Evolutionary conservation across 2,113 vertebrate species (phyloP), one percentile per base, ranked within the genome.

Genomic region (Hoplias malabaricus): DNA sequence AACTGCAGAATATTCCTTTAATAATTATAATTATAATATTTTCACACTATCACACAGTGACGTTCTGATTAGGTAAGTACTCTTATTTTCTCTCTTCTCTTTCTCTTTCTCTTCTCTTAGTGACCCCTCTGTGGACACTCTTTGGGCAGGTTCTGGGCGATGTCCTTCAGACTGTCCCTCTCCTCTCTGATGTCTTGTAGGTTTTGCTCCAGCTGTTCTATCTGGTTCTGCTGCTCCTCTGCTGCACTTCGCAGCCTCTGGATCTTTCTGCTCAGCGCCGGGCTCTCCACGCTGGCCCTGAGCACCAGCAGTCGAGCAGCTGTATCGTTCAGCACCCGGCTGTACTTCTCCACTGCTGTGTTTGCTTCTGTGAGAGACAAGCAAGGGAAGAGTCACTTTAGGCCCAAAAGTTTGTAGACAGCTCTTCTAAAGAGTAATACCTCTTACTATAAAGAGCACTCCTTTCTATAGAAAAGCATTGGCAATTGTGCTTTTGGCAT

Each of bases 131-230:
- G 73, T 0, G 90, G 88, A 78, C 97, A 98, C 77, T 89, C 86
- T 81, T 89, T 56, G 0, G 96, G 96, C 81, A 98, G 88, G 80
- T 91, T 95, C 31, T 73, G 86, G 77, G 93, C 86, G 56, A 98
- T 96, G 89, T 95, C 94, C 84, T 93, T 93, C 85, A 98, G 78
- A 88, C 95, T 97, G 85, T 85, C 82, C 84, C 94, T 94, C 90
- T 98, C 95, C 0, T 93, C 90, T 0, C 11, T 85, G 85, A 98
- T 94, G 88, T 96, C 94, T 3, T 87, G 89, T 1, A 98, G 87
- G 85, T 95, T 93, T 0, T 81, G 90, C 57, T 98, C 94, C 0
- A 96, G 90, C 0, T 71, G 84, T 50, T 85, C 87, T 83, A 97
- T 90, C 65, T 89, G 90, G 62, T 88, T 87, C 77, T 73, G 83